Base-by-base conservation (phyloP, 2,888 invertebrate species). In the Mythimna ferrago region DNA sequence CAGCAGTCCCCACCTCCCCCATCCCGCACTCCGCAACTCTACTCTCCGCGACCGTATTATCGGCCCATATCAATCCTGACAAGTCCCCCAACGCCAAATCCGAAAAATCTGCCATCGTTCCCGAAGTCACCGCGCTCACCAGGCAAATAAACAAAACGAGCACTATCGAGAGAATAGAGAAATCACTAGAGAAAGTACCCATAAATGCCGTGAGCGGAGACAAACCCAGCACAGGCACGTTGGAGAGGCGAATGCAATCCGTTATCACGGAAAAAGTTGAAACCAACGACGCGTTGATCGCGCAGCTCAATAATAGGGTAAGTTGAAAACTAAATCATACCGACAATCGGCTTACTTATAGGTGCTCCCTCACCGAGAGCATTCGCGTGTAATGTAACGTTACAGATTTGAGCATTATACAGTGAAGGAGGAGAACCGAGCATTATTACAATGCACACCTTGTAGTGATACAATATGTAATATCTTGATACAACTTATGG, bases 221-320 rank as follows among this genome's bases (percentile, higher is more conserved):
- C 35, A 90, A 80, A 66, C 87, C 86, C 32, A 86, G 80, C 21
- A 81, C 87, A 1, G 88, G 86, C 19, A 93, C 95, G 2, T 56
- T 95, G 51, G 95, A 95, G 82, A 93, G 94, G 92, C 90, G 92
- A 78, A 38, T 84, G 73, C 87, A 90, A 19, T 73, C 87, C 5
- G 81, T 75, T 19, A 90, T 89, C 67, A 69, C 77, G n/a, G 94
- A 94, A 6, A 92, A 90, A 72, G 85, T 51, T 14, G 93, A 94
- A 16, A 90, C 90, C 16, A 88, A 89, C 9, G 95, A 96, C 21
- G 92, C 92, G 78, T 88, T 96, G 82, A 94, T 96, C 79, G 91
- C 94, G 64, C 96, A 96, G 90, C 94, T 96, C 75, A 96, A 94
- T 89, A 92, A 91, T 92, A 96, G 96, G 93, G 96, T 96, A 76